Evolutionary conservation across 2,113 vertebrate genomes (phyloP), one percentile per base, ranked within the genome.

Genomic region (Nestor notabilis): DNA sequence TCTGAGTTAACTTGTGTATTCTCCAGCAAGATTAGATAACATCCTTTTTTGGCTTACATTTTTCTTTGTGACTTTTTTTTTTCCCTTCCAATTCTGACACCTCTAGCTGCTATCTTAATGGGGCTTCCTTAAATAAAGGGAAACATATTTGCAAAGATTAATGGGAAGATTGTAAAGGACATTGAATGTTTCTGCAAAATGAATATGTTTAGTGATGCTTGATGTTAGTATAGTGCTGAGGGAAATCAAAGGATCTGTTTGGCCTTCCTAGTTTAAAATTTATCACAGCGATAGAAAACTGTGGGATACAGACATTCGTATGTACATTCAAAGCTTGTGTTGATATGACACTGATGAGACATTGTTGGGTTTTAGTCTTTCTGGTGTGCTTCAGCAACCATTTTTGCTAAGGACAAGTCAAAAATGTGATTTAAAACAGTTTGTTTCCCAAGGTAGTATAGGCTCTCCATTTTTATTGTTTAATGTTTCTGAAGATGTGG

Each of bases 1-100:
- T 80, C 29, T 33, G 29, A 69, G 18, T 85, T 43, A 43, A 63
- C 63, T 13, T 68, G 5, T 41, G 5, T 60, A 5, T 55, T 85
- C 92, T 33, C 21, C 65, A 85, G 24, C 21, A 76, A 58, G 44
- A 58, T 81, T n/a, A 81, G 60, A 13, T 46, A 37, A 1, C 1
- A 2, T 60, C 37, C 11, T 65, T 75, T 79, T 63, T 90, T 68
- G 37, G 9, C 7, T 85, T 64, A 6, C 0, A 0, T 52, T 86
- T 80, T 83, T 84, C 11, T 47, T 55, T 55, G 58, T 33, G 17
- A n/a, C 52, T 46, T 65, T 72, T 66, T 33, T 56, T 31, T 2
- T 9, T 14, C 11, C 11, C 69, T 55, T 68, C 47, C 35, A 44
- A 7, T 76, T 90, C 43, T 80, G 43, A 25, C 23, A 63, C 28